These are phyloP conservation scores for Dicyrtoma fusca DNA, from an alignment of 2,888 invertebrate genomes.

Conservation along the genomic window DNA sequence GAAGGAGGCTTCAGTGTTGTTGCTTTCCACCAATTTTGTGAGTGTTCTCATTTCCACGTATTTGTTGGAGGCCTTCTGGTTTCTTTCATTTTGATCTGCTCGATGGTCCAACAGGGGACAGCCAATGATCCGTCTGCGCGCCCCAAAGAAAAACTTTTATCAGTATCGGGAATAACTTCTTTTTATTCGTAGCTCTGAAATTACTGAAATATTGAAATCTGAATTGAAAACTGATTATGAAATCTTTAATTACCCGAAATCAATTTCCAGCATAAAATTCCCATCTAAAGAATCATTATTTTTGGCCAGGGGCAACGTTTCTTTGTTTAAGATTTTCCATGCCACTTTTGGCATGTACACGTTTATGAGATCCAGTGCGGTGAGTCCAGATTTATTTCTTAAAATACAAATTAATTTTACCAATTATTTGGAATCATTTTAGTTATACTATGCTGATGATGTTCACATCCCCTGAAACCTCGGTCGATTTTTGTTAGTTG, in stretches of 20 bases:
- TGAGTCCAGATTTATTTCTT: neutral
- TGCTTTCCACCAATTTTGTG: slow-evolving; percentile 8
- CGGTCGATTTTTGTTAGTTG: too few species aligned
- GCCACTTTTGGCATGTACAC: slow-evolving; percentile 8
- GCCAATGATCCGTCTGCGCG: neutral
- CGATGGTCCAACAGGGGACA: too few species aligned
- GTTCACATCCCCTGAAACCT: too few species aligned
- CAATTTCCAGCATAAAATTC: slow-evolving; percentile 17
- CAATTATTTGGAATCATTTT: too few species aligned
- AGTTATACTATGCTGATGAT: too few species aligned
- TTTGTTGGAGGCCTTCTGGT: neutral
- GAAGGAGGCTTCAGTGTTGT: too few species aligned
- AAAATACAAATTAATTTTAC: too few species aligned
- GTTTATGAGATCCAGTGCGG: slow-evolving; percentile 13
- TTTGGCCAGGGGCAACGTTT: neutral
- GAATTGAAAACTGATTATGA: too few species aligned
- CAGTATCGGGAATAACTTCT: too few species aligned
- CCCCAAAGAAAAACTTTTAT: too few species aligned
- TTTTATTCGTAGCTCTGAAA: too few species aligned
- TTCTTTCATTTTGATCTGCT: neutral
- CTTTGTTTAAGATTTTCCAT: neutral
- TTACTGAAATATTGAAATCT: too few species aligned
- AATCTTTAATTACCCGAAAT: slow-evolving; percentile 12
- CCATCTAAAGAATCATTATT: slow-evolving; percentile 25
- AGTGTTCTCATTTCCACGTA: slow-evolving; percentile 6